Evolutionary conservation across 1,140 invertebrate genomes (phyloP).

Genomic region (Brevipalpus yothersi): DNA sequence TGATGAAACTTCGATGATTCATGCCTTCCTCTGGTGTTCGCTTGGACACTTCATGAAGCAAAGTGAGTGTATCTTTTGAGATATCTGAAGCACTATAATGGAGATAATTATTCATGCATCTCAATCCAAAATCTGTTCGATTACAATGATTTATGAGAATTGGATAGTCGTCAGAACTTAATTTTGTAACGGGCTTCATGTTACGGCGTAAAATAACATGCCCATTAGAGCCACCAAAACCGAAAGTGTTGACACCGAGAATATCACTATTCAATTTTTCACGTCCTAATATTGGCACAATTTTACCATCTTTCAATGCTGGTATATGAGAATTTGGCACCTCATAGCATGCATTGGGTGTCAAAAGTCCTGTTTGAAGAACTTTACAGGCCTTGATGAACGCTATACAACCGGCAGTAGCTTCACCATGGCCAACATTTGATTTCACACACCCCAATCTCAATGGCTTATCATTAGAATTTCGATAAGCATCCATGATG

Average conservation of each 20-base stretch:
- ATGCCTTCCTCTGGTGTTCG: background rate
- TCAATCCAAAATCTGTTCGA: background rate
- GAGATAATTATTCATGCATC: background rate
- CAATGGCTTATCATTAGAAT: constrained; percentile 34
- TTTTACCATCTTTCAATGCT: constrained; percentile 50
- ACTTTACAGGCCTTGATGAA: constrained; percentile 64
- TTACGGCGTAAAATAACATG: constrained; percentile 30
- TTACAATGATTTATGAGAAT: background rate
- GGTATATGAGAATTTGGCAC: constrained; percentile 66
- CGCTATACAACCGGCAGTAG: constrained; percentile 55
- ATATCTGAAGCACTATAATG: background rate
- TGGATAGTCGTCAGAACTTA: background rate
- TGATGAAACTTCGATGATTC: constrained; percentile 4
- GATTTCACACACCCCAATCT: constrained; percentile 70
- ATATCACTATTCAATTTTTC: constrained; percentile 18
- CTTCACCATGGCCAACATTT: constrained; percentile 74
- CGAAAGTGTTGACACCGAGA: constrained; percentile 41
- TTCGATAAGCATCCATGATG: background rate
- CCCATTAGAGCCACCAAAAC: constrained; percentile 7
- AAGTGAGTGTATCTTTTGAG: background rate
- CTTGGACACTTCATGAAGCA: constrained; percentile 27
- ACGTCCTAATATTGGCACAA: constrained; percentile 31
- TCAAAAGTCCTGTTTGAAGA: constrained; percentile 62
- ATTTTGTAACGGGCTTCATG: constrained; percentile 20
- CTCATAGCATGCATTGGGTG: constrained; percentile 65